phyloP scores from a whole-genome alignment of 2,113 vertebrate genomes.

The Gobius niger region DNA sequence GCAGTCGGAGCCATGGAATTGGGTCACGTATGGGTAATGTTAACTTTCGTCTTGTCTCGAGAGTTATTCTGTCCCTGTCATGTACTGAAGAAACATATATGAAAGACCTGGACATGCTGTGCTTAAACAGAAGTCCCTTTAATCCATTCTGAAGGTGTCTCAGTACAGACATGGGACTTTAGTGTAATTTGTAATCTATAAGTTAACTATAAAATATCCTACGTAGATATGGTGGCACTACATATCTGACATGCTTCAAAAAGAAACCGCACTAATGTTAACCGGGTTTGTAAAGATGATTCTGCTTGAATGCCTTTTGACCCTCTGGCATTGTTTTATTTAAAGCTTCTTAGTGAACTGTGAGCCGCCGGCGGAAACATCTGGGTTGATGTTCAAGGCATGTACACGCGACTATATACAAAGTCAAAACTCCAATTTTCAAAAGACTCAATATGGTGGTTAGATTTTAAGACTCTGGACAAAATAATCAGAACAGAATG shows the following conservation, averaged over 20 bases:
- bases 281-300: conserved; percentile 16
- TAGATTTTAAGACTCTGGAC: neutral
- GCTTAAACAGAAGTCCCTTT: too few relatives aligned
- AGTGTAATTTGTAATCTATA: too few relatives aligned
- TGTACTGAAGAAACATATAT: neutral
- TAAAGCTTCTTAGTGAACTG: conserved; percentile 56
- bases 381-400: conserved; percentile 15
- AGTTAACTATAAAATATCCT: too few relatives aligned
- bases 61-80: neutral
- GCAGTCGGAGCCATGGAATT: neutral
- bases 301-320: conserved; percentile 36
- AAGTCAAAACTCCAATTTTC: neutral
- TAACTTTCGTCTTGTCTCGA: neutral
- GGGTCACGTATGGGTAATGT: neutral
- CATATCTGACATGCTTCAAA: neutral
- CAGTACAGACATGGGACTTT: too few relatives aligned
- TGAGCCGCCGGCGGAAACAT: conserved; percentile 30
- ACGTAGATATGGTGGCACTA: too few relatives aligned
- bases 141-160: too few relatives aligned
- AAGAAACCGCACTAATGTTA: neutral
- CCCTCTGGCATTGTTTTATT: conserved; percentile 52
- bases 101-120: too few relatives aligned
- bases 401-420: neutral
- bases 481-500: neutral
- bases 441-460: neutral